These are phyloP conservation scores for Eueides isabella DNA, from an alignment of 1,140 invertebrate genomes.

Conservation along the genomic window DNA sequence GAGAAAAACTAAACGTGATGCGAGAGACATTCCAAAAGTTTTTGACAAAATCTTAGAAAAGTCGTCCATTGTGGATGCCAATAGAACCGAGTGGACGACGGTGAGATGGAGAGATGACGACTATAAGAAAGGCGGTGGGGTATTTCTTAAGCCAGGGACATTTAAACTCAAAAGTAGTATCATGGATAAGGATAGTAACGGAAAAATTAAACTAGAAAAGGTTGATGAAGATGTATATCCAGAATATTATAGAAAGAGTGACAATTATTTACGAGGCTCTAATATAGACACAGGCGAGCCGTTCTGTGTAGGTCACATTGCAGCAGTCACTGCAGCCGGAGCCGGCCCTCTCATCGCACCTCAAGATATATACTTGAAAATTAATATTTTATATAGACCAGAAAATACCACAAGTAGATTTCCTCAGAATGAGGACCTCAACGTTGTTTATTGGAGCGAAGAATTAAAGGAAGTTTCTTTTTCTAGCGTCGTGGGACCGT, in stretches of 20 bases:
- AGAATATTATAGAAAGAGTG: conserved; percentile 89
- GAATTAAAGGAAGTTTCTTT: conserved; percentile 84
- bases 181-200: conserved; percentile 44
- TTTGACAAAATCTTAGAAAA: conserved; percentile 67
- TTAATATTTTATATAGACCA: conserved; percentile 89
- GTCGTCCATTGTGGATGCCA: conserved; percentile 62
- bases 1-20: conserved; percentile 74
- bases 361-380: conserved; percentile 85
- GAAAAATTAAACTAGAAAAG: conserved; percentile 77
- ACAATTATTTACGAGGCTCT: conserved; percentile 87
- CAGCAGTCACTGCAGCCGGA: conserved; percentile 82
- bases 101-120: conserved; percentile 83
- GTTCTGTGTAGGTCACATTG: conserved; percentile 88
- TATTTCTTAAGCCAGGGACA: conserved; percentile 87
- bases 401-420: conserved; percentile 88
- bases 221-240: conserved; percentile 89
- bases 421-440: conserved; percentile 86
- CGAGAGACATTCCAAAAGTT: conserved; percentile 74
- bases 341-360: conserved; percentile 79
- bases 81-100: conserved; percentile 69
- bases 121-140: conserved; percentile 87
- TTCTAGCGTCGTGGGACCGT: conserved; percentile 68
- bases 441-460: conserved; percentile 90
- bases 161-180: conserved; percentile 84
- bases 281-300: conserved; percentile 89